phyloP scores from a whole-genome alignment of 2,113 vertebrate genomes.

The Meriones unguiculatus region DNA sequence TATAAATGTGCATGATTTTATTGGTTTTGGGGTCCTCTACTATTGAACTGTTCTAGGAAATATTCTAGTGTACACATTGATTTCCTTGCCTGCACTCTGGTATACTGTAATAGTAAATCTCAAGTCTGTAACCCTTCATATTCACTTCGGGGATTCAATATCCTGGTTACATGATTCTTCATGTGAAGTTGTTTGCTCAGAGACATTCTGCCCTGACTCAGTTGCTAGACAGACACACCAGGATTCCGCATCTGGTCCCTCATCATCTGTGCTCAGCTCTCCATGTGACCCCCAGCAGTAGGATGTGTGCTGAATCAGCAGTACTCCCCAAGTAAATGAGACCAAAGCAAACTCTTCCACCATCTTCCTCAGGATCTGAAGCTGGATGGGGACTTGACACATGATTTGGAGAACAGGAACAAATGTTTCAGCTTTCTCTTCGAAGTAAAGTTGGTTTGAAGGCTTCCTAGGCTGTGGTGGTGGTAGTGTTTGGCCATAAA shows the following conservation, averaged over 20 bases:
- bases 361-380: background rate
- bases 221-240: background rate
- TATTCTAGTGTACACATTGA: too few relatives aligned
- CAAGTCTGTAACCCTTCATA: background rate
- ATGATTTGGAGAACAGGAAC: background rate
- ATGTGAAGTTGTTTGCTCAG: background rate
- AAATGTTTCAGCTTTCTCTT: background rate
- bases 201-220: background rate
- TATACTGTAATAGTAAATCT: background rate
- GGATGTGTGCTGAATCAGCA: rapidly evolving
- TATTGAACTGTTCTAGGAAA: background rate
- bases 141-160: background rate
- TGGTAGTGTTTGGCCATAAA: background rate
- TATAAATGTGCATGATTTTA: background rate
- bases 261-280: too few relatives aligned
- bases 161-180: background rate
- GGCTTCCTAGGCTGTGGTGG: rapidly evolving
- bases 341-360: rapidly evolving
- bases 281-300: rapidly evolving
- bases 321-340: background rate
- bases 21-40: background rate
- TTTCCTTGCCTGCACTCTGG: background rate
- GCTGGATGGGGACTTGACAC: background rate
- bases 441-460: background rate
- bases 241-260: background rate